phyloP scores from a whole-genome alignment of 2,113 vertebrate species.

The Chiloscyllium plagiosum region DNA sequence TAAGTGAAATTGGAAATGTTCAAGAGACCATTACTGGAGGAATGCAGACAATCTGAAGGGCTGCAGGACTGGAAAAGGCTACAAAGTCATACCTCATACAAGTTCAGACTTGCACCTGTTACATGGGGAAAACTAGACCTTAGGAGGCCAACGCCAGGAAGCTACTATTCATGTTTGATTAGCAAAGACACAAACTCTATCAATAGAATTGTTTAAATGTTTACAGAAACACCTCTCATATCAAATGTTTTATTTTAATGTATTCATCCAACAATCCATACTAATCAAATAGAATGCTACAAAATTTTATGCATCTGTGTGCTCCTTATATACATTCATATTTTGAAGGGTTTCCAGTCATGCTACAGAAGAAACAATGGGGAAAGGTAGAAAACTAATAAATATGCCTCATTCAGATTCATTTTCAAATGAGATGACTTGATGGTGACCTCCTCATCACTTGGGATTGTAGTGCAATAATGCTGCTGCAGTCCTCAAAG shows the following conservation, averaged over 20 bases:
- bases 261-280: background rate
- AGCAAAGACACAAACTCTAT: background rate
- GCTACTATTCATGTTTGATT: background rate
- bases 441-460: background rate
- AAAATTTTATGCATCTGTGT: background rate
- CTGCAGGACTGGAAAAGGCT: background rate
- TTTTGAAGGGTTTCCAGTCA: background rate
- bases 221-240: too few species aligned
- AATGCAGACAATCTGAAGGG: background rate
- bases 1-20: background rate
- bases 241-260: background rate
- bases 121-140: background rate
- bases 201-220: background rate
- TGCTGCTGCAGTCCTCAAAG: background rate
- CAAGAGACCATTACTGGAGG: background rate
- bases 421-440: background rate
- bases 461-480: background rate
- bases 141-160: background rate
- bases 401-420: background rate
- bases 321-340: conserved; percentile 8
- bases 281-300: conserved; percentile 5
- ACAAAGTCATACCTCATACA: background rate
- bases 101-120: background rate
- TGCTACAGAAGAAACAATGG: background rate
- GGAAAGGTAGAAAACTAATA: background rate